A percentile compares a stretch with the other conserved stretches of the same genome.
Conservation (phyloP, 2,888 invertebrate species). For the Diarsia rubi region DNA sequence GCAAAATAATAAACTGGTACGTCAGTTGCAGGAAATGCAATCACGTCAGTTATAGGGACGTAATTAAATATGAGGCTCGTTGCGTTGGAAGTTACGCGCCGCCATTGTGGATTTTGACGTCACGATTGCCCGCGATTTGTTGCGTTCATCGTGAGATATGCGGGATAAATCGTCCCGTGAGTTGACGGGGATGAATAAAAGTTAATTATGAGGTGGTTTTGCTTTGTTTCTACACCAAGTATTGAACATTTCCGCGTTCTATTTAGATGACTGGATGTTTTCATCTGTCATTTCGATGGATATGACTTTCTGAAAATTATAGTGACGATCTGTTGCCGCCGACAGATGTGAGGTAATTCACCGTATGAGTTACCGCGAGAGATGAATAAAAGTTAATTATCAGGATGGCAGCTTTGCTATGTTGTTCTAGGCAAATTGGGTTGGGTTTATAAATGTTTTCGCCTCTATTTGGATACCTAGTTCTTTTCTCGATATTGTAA, state of each 20-base stretch:
- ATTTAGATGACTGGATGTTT: background rate
- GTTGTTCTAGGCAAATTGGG: background rate
- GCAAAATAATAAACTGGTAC: conserved; percentile 87
- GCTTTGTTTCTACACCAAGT: background rate
- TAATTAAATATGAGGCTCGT: conserved; percentile 87
- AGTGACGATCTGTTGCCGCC: conserved; percentile 53
- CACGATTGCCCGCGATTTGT: conserved; percentile 61
- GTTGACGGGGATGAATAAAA: conserved; percentile 14
- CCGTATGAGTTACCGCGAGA: background rate
- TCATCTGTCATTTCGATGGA: background rate
- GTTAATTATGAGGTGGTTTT: conserved; percentile 4
- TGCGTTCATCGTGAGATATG: conserved; percentile 39
- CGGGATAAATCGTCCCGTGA: conserved; percentile 17
- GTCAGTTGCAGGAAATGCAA: conserved; percentile 89
- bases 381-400: conserved; percentile 7
- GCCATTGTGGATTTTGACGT: conserved; percentile 70
- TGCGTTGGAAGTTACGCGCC: conserved; percentile 71
- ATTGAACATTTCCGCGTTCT: background rate
- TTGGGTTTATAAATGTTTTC: no score
- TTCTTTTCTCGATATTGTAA: conserved; percentile 49
- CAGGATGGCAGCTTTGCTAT: background rate
- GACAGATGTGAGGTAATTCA: conserved; percentile 1
- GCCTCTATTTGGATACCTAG: background rate
- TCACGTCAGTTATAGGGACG: conserved; percentile 84
- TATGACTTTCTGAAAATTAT: background rate